A percentile compares a stretch with the other conserved stretches of the same genome.
Evolutionary conservation across 1,140 invertebrate genomes (phyloP).

Genomic region (Acromyrmex charruanus): DNA sequence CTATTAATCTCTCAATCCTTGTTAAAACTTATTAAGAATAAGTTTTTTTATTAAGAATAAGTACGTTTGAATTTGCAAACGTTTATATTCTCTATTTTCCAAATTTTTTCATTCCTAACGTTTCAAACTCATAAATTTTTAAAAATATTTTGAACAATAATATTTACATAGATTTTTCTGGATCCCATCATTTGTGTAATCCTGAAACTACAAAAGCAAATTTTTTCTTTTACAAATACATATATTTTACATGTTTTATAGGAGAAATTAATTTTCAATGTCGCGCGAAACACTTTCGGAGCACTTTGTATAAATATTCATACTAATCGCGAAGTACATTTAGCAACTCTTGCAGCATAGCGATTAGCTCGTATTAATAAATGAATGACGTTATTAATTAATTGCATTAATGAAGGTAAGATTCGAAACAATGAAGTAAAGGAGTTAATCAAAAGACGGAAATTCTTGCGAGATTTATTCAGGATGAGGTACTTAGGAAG

Average conservation of each 20-base stretch:
- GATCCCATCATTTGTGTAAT: neutral
- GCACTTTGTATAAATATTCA: conserved; percentile 48
- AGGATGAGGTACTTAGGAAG: conserved; percentile 59
- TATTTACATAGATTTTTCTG: neutral
- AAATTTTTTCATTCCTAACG: neutral
- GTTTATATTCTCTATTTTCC: neutral
- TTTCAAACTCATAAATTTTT: neutral
- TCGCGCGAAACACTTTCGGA: conserved; percentile 49
- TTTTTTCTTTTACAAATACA: neutral
- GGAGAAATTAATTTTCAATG: conserved; percentile 27
- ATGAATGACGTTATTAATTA: conserved; percentile 50
- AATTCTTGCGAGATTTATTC: conserved; percentile 56
- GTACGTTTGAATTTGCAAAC: neutral
- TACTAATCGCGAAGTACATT: conserved; percentile 52
- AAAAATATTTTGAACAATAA: neutral
- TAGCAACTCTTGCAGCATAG: conserved; percentile 60
- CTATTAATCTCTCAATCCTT: conserved; percentile 20
- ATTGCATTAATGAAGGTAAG: conserved; percentile 57
- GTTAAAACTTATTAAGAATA: conserved; percentile 12
- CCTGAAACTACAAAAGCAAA: neutral
- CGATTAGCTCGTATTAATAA: conserved; percentile 54
- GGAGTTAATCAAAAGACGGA: conserved; percentile 40
- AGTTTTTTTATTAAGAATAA: no score
- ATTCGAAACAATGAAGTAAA: conserved; percentile 39
- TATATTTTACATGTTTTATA: neutral